Evolutionary conservation across 1,140 invertebrate genomes (phyloP), one percentile per base, ranked within the genome.

Genomic region (Drosophila ananassae): DNA sequence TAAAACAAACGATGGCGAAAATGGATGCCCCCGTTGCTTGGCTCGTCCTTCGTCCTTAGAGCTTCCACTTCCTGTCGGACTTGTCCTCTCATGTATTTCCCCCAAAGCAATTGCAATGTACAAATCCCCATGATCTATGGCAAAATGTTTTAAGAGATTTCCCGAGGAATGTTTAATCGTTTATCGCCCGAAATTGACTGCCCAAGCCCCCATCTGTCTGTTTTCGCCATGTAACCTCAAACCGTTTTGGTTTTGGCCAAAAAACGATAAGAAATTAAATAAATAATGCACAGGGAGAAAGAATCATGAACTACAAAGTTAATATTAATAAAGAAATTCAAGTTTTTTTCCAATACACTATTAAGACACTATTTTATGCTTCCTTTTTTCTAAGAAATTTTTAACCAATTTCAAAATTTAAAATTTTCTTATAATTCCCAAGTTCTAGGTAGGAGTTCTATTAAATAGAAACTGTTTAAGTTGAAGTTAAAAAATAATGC

Each of bases 1-100:
- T 83, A 78, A 82, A 74, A 60, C 75, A 75, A 83, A 83, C 74
- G 67, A 74, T 64, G 56, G 34, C 66, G 67, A 66, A 80, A 77
- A 69, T 55, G 62, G 73, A 0, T 17, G 34, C 41, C 59, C 34
- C 24, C 41, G 37, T 37, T 21, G 10, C 13, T 44, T 17, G 25
- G 12, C 7, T 50, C 21, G 21, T 44, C 41, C 41, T 2, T 17
- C n/a, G n/a, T 3, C n/a, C 13, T 10, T 6, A 6, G n/a, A n/a
- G 13, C 56, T 24, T 44, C 51, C 51, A 32, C 47, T 32, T 32
- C 50, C 22, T 32, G 2, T 0, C 12, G 12, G 32, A 32, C 3
- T 30, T 8, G 5, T 37, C 7, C 7, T 6, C 0, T 30, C 24
- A 0, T 10, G 25, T 28, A 25, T 12, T 24, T 25, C 30, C 39